These are phyloP conservation scores for Metopia argyrocephala DNA, from an alignment of 2,888 invertebrate species.

Conservation along the genomic window DNA sequence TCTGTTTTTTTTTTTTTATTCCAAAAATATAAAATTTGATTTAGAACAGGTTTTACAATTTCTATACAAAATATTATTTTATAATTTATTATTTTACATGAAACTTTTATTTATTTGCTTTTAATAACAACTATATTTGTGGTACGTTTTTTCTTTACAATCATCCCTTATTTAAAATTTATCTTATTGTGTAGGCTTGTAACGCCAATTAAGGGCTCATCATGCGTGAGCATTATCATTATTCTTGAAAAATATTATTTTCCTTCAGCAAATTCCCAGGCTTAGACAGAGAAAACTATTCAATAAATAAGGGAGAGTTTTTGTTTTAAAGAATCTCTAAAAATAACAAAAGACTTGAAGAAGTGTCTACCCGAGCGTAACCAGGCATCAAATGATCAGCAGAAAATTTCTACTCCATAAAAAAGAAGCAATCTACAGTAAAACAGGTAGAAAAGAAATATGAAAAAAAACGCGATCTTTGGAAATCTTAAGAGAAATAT, in stretches of 20 bases:
- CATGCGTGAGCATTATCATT: slow-evolving; percentile 70
- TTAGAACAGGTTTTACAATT: no score
- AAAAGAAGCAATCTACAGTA: not conserved
- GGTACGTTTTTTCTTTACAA: not conserved
- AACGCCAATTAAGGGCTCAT: slow-evolving; percentile 77
- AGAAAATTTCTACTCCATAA: slow-evolving; percentile 8
- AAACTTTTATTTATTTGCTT: not conserved
- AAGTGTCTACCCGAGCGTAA: slow-evolving; percentile 69
- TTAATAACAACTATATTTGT: not conserved
- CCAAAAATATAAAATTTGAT: no score
- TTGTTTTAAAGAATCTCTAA: slow-evolving; percentile 21
- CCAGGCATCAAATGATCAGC: slow-evolving; percentile 74
- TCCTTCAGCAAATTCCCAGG: slow-evolving; percentile 43
- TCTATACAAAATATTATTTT: not conserved
- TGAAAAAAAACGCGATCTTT: not conserved
- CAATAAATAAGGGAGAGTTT: slow-evolving; percentile 49
- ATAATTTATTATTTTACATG: no score
- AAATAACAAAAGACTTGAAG: slow-evolving; percentile 26
- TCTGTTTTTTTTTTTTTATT: no score
- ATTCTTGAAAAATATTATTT: slow-evolving; percentile 47
- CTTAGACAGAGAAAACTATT: not conserved
- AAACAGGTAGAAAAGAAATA: slow-evolving; percentile 20
- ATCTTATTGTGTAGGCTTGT: slow-evolving; percentile 65
- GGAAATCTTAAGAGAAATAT: not conserved
- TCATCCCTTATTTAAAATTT: slow-evolving; percentile 17